Conservation (phyloP, 2,113 vertebrate species). For the Rhizomys pruinosus region DNA sequence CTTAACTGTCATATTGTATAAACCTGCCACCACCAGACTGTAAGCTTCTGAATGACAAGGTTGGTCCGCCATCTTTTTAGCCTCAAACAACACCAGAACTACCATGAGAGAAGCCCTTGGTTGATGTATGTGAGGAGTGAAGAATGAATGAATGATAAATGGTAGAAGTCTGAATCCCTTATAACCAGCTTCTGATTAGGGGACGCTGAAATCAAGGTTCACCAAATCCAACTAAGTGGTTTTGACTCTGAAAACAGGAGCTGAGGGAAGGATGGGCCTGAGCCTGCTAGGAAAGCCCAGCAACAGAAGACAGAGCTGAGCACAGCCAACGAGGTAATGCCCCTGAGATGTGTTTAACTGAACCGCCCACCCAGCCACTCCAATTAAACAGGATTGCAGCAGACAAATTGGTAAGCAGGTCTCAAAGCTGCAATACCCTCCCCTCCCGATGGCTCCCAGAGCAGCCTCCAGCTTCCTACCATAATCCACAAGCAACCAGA, state of each 20-base stretch:
- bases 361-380: background rate
- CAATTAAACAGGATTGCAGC: background rate
- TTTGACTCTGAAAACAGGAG: background rate
- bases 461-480: background rate
- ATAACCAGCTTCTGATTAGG: background rate
- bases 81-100: background rate
- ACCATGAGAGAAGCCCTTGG: background rate
- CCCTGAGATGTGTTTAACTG: rapidly evolving
- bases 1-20: background rate
- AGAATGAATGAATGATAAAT: background rate
- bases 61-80: background rate
- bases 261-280: background rate
- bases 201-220: background rate
- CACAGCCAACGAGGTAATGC: background rate
- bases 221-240: background rate
- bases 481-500: background rate
- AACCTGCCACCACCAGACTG: background rate
- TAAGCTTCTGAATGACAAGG: background rate
- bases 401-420: slow-evolving; percentile 1
- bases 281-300: background rate
- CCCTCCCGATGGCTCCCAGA: background rate
- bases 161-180: background rate
- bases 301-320: background rate
- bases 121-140: background rate
- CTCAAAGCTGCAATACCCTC: background rate